phyloP scores from a whole-genome alignment of 2,113 vertebrate genomes.

The Amphiprion percula region DNA sequence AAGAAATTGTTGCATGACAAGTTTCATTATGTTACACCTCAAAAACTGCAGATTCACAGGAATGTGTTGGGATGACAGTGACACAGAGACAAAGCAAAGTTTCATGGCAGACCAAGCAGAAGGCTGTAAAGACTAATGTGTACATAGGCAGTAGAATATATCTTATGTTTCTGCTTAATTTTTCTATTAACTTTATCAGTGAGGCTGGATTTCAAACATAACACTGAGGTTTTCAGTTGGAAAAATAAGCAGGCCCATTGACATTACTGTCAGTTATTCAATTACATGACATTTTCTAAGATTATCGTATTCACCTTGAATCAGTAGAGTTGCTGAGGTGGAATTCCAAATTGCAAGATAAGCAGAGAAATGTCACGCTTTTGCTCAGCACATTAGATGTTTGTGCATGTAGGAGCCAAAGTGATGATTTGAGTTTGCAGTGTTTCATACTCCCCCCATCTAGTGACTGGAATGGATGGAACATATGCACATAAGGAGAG shows the following conservation, averaged over 20 bases:
- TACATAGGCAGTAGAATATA: neutral
- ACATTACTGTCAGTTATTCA: conserved; percentile 16
- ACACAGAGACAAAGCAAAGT: conserved; percentile 2
- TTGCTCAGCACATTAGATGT: neutral
- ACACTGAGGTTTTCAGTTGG: neutral
- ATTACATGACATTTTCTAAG: conserved; percentile 34
- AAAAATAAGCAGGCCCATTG: neutral
- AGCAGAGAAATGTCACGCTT: conserved; percentile 36
- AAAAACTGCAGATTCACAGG: conserved; percentile 3
- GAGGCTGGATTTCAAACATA: conserved; percentile 6
- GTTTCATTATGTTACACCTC: neutral
- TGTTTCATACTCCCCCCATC: too few species aligned
- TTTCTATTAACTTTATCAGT: neutral
- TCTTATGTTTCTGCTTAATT: neutral
- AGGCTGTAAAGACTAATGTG: neutral
- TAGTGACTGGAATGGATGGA: too few species aligned
- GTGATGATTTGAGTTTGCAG: neutral
- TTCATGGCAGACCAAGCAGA: neutral
- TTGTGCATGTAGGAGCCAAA: neutral
- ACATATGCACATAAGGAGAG: too few species aligned
- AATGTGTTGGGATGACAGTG: neutral
- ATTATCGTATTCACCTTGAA: conserved; percentile 26
- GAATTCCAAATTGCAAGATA: conserved; percentile 40
- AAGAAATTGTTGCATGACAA: neutral
- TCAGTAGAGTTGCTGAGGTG: conserved; percentile 36